phyloP scores from a whole-genome alignment of 2,797 vertebrate species.

The Gymnodraco acuticeps region DNA sequence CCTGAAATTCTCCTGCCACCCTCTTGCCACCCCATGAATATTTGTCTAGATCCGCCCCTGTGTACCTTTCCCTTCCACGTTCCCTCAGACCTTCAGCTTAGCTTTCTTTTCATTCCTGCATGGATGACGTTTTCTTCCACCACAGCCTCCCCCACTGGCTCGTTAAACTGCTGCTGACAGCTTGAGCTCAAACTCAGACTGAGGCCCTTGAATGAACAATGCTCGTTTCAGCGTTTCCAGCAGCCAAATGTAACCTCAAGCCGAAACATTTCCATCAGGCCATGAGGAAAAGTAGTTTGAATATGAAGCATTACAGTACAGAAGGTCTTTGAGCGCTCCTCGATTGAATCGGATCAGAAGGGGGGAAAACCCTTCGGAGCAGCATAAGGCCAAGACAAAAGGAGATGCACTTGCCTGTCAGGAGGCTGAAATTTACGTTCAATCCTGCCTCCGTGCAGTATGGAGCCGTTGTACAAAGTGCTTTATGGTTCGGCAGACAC shows the following conservation, averaged over 20 bases:
- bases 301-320: constrained; percentile 33
- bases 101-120: constrained; percentile 12
- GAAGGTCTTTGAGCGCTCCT: constrained; percentile 14
- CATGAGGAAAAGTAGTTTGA: constrained; percentile 26
- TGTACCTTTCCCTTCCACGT: not conserved
- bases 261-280: constrained; percentile 51
- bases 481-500: constrained; percentile 60
- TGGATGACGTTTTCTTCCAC: constrained; percentile 22
- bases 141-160: constrained; percentile 17
- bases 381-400: constrained; percentile 38
- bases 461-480: constrained; percentile 32
- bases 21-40: too few species aligned
- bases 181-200: constrained; percentile 49
- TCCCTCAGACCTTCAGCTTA: constrained; percentile 12
- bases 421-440: constrained; percentile 36
- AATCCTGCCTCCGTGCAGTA: constrained; percentile 6
- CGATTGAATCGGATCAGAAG: constrained; percentile 35
- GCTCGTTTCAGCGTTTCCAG: constrained; percentile 36
- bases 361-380: constrained; percentile 35
- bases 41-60: too few species aligned
- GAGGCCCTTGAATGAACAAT: constrained; percentile 48
- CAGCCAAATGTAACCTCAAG: constrained; percentile 32
- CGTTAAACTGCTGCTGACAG: constrained; percentile 62
- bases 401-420: constrained; percentile 41
- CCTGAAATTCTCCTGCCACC: too few species aligned